Evolutionary conservation across 2,888 invertebrate species (phyloP).

Genomic region (Heteromyza rotundicornis): DNA sequence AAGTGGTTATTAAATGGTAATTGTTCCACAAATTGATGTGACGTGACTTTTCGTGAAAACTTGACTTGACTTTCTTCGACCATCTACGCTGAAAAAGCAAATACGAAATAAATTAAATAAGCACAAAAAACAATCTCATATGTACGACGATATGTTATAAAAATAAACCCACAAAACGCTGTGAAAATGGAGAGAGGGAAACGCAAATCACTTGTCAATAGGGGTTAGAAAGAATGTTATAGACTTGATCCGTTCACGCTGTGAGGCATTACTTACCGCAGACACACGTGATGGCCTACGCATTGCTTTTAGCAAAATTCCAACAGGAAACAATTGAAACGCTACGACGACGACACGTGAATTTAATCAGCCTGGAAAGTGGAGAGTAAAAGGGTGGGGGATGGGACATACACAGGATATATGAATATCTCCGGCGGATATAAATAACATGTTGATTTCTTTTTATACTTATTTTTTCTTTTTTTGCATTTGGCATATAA

Average conservation of each 20-base stretch:
- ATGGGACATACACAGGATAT: slow-evolving; percentile 25
- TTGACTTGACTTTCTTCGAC: slow-evolving; percentile 34
- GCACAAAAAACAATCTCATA: too few species aligned
- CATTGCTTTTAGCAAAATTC: slow-evolving; percentile 36
- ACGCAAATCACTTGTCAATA: slow-evolving; percentile 17
- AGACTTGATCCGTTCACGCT: slow-evolving; percentile 28
- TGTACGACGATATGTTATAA: too few species aligned
- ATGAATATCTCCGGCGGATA: slow-evolving; percentile 37
- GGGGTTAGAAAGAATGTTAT: slow-evolving; percentile 16
- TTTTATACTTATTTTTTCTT: background rate
- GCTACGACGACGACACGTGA: slow-evolving; percentile 44
- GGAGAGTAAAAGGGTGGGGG: background rate
- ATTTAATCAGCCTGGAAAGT: slow-evolving; percentile 47
- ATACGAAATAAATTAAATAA: slow-evolving; percentile 11
- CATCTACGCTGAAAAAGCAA: slow-evolving; percentile 15
- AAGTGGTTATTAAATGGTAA: slow-evolving; percentile 47
- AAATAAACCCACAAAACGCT: slow-evolving; percentile 15
- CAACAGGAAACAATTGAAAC: slow-evolving; percentile 47
- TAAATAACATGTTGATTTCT: slow-evolving; percentile 47
- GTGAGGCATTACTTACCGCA: slow-evolving; percentile 29
- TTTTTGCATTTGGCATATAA: slow-evolving; percentile 10
- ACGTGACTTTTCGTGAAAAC: slow-evolving; percentile 50
- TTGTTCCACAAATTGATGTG: slow-evolving; percentile 52
- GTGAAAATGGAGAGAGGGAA: background rate
- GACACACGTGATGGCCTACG: slow-evolving; percentile 44